Base-by-base conservation (phyloP, 2,113 vertebrate genomes). In the Gadus macrocephalus region DNA sequence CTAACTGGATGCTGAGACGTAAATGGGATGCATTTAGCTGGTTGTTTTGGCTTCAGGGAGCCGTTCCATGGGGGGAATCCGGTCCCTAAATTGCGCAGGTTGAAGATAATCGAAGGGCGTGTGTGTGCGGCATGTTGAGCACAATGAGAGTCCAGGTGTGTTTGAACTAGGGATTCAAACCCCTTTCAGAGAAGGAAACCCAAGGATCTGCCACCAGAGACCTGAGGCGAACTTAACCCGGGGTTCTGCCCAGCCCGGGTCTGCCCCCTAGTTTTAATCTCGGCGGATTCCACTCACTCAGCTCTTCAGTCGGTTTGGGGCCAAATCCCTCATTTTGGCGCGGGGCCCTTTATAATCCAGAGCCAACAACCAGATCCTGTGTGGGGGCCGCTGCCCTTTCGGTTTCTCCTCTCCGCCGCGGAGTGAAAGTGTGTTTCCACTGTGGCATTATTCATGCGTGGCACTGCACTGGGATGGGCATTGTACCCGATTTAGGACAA, bases 241-340 rank as follows among this genome's bases (percentile, higher is more conserved):
- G 67, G 70, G 74, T 76, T 19, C 53, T 42, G 56, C 79, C 53
- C 22, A 73, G 65, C 53, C 27, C 15, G 35, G 49, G 31, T 35
- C 31, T 7, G 31, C 31, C 42, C 62, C 73, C 62, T 60, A 22
- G 59, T 68, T 75, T 78, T 85, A 88, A 87, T 88, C 84, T 78
- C 70, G 67, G 68, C 75, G 15, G 71, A 82, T 72, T 76, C 53
- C 65, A 31, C 60, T 80, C 74, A 56, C 69, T 74, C 78, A 61
- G 70, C 67, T 64, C 42, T 79, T 42, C 63, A 53, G 73, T 17
- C 79, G 75, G 79, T 87, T 78, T 73, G 15, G 11, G 75, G 77
- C 0, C 58, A 77, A 49, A 78, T 67, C 70, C 79, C 15, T 67
- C 55, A 76, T 71, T 80, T 71, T 85, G 78, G 59, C 61, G 53